Percentiles rank a stretch among this genome's conserved stretches.
Evolutionary conservation across 1,140 invertebrate genomes (phyloP).

Genomic region (Drosophila simulans): DNA sequence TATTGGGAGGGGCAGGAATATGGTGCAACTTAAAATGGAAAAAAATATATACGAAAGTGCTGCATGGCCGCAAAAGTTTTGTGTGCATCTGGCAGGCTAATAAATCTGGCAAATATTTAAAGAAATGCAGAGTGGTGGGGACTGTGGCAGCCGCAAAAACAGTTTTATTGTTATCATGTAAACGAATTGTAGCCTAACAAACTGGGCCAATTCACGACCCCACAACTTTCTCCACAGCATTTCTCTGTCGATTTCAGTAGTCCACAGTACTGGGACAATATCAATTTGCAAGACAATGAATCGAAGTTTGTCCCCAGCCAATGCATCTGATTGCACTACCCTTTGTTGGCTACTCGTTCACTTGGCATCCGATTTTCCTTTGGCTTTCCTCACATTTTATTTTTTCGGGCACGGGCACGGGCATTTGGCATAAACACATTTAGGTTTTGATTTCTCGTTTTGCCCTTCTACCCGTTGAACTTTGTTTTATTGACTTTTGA

Average conservation of each 20-base stretch:
- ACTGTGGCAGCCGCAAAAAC: slow-evolving; percentile 14
- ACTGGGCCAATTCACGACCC: slow-evolving; percentile 18
- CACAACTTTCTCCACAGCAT: slow-evolving; percentile 5
- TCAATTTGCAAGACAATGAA: slow-evolving; percentile 77
- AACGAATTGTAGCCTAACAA: slow-evolving; percentile 57
- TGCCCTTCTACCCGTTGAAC: slow-evolving; percentile 43
- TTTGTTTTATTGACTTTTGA: slow-evolving; percentile 68
- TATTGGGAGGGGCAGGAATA: slow-evolving; percentile 8
- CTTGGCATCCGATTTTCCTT: slow-evolving; percentile 34
- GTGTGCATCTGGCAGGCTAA: slow-evolving; percentile 45
- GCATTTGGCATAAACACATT: slow-evolving; percentile 61
- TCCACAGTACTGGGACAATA: slow-evolving; percentile 42
- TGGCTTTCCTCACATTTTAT: slow-evolving; percentile 3
- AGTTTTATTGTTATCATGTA: slow-evolving; percentile 63
- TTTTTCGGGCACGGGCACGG: not conserved
- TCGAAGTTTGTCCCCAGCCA: slow-evolving; percentile 49
- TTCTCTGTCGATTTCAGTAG: slow-evolving; percentile 11
- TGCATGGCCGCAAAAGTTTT: slow-evolving; percentile 47
- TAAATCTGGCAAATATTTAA: slow-evolving; percentile 55
- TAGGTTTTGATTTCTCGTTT: slow-evolving; percentile 33
- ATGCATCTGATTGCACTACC: slow-evolving; percentile 74
- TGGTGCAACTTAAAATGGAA: slow-evolving; percentile 50
- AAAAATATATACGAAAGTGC: slow-evolving; percentile 52
- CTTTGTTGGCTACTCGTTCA: slow-evolving; percentile 64
- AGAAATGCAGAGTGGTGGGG: slow-evolving; percentile 10